Evolutionary conservation across 2,888 invertebrate genomes (phyloP).

Genomic region (Lordiphosa fenestrarum): DNA sequence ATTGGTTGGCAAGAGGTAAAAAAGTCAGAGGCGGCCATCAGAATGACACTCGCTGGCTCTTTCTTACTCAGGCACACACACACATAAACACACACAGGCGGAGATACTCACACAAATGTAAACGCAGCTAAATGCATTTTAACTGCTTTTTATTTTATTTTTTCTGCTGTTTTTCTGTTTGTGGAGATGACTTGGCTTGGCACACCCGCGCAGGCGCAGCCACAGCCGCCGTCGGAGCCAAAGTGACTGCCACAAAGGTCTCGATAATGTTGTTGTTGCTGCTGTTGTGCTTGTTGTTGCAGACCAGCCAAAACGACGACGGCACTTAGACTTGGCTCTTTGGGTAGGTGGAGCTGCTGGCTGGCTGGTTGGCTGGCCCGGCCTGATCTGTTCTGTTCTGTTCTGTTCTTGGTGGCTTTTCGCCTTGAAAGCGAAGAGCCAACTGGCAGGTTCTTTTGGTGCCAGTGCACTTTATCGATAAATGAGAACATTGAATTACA

Average conservation of each 20-base stretch:
- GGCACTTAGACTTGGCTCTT: constrained; percentile 14
- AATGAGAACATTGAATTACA: too few species aligned
- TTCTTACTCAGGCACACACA: constrained; percentile 40
- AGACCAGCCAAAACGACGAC: constrained; percentile 62
- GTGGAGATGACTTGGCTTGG: constrained; percentile 65
- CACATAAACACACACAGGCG: constrained; percentile 9
- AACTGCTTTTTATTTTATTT: constrained; percentile 41
- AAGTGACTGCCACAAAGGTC: constrained; percentile 53
- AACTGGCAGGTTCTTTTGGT: background rate
- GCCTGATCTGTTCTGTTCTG: constrained; percentile 3
- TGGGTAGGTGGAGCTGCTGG: constrained; percentile 65
- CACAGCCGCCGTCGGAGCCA: constrained; percentile 67
- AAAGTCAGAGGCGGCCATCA: constrained; percentile 53
- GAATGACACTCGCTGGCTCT: constrained; percentile 62
- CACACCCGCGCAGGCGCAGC: constrained; percentile 67
- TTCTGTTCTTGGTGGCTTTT: constrained; percentile 2
- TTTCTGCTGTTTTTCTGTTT: constrained; percentile 38
- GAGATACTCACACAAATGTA: constrained; percentile 38
- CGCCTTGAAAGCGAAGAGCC: constrained; percentile 9
- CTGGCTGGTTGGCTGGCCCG: constrained; percentile 1
- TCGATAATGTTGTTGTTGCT: constrained; percentile 18
- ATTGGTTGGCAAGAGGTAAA: constrained; percentile 71
- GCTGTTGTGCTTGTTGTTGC: constrained; percentile 37
- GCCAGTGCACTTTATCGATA: too few species aligned
- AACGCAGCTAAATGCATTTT: constrained; percentile 60